Base-by-base conservation (phyloP, 1,140 invertebrate genomes). In the Hylyphantes graminicola region DNA sequence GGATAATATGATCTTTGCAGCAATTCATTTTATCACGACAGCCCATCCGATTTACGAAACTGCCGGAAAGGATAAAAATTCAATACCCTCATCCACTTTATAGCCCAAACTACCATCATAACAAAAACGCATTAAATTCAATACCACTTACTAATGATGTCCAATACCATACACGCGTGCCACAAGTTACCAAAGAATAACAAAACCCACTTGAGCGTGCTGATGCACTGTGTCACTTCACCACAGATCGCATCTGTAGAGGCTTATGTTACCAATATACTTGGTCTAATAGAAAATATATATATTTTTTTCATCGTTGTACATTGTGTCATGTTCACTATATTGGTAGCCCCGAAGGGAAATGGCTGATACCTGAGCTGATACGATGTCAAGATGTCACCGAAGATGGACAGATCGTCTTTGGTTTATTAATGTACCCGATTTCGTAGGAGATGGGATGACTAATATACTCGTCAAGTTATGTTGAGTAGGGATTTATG, bases 111-210 rank as follows among this genome's bases (percentile, higher is more conserved):
- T 35, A 35, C 35, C 35, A 35, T 35, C 35, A 35, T 35, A 35
- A 35, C 35, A 35, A 35, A 35, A 35, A 35, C 21, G 35, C 11
- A 35, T 12, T 17, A 17, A 78, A 78, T 65, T 65, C 48, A 54
- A 78, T 78, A 78, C 51, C 75, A 54, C n/a, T 67, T 67, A 61
- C 19, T 65, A 78, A 78, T 78, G 75, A 78, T 48, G 61, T 65
- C 17, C 54, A 78, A 78, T 21, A 78, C 1, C 35, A n/a, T n/a
- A 35, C 35, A 35, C 35, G 35, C 35, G 35, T 35, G 35, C 35
- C 35, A 35, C 35, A 35, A 35, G 35, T 35, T 35, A 35, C 35
- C 1, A 35, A 35, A 35, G 35, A 35, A 35, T 2, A 35, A 35
- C 35, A 35, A 35, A 35, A 35, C 35, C 54, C n/a, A 19, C 21